Evolutionary conservation across 1,140 invertebrate genomes (phyloP), one percentile per base, ranked within the genome.

Genomic region (Drosophila pandora): DNA sequence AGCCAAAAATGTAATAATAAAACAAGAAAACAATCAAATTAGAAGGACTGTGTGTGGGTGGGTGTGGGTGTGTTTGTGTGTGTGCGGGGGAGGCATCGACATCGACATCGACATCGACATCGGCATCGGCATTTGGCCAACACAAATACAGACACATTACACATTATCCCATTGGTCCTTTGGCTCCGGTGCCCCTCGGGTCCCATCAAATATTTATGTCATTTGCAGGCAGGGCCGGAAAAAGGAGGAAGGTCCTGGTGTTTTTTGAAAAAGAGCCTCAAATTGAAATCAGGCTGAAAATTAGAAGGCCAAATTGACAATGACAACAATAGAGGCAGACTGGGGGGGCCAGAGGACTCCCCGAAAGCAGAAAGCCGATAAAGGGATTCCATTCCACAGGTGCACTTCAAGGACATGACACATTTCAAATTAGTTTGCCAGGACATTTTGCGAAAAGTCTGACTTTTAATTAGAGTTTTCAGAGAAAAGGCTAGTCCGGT

Each of bases 291-390:
- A 81, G 77, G 47, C 73, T 63, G 61, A 75, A 87, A 85, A 85
- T 85, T 85, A 85, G 81, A 70, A 67, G 78, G 65, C 82, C 82
- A 87, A 69, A 85, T 85, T 78, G 82, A 47, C 82, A 85, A 61
- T 67, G 74, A 77, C 73, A 79, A 84, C 71, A 55, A 39, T 22
- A 23, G 41, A 39, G 37, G 8, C 5, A 2, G 10, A 9, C 10
- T 12, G 13, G 17, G 2, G 28, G 30, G 30, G 21, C 17, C 62
- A 23, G 47, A 17, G 39, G 25, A 1, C 34, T 30, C 34, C 10
- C 17, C 34, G 9, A 28, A 39, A 32, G 43, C 25, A 12, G n/a
- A 65, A 45, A 53, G 41, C 39, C 30, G 34, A 34, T 28, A 22
- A 37, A 22, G 22, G 21, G 32, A 49, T 43, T 50, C 34, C 47